These are phyloP conservation scores for Amazona guildingii DNA, from an alignment of 2,113 vertebrate species.

Conservation along the genomic window DNA sequence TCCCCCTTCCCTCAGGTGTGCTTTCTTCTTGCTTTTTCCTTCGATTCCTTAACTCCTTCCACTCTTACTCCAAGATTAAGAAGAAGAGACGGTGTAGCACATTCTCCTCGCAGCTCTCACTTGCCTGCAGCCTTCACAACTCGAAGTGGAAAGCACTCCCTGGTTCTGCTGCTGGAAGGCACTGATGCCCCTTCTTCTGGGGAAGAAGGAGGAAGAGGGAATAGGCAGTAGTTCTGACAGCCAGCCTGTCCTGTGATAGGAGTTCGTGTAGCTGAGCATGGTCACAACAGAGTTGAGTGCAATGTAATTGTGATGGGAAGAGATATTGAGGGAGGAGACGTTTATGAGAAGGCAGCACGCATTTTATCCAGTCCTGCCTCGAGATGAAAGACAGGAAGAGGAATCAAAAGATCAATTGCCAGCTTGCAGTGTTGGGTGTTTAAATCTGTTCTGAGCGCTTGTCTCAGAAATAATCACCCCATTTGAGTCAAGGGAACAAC, in stretches of 20 bases:
- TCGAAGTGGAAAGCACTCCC: neutral
- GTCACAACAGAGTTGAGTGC: fast-evolving
- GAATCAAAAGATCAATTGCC: neutral
- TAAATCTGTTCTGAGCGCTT: neutral
- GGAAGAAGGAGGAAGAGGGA: neutral
- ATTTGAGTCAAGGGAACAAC: neutral
- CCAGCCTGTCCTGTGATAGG: neutral
- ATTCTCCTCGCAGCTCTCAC: neutral
- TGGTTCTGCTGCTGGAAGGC: neutral
- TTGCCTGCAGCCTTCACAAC: neutral
- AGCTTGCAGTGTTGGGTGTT: neutral
- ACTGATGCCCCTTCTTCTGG: neutral
- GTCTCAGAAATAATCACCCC: neutral
- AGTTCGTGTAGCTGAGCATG: neutral
- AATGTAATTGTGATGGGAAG: neutral
- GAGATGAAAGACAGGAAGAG: neutral
- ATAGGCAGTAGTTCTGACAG: neutral
- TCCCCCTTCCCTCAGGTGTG: neutral
- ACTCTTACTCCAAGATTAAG: neutral
- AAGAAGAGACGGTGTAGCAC: neutral
- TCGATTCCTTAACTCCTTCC: neutral
- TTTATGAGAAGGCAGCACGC: neutral
- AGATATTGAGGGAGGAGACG: neutral
- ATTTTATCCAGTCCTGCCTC: neutral
- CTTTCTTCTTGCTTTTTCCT: neutral